Base-by-base conservation (phyloP, 2,797 vertebrate species). In the Ambastaia sidthimunki region DNA sequence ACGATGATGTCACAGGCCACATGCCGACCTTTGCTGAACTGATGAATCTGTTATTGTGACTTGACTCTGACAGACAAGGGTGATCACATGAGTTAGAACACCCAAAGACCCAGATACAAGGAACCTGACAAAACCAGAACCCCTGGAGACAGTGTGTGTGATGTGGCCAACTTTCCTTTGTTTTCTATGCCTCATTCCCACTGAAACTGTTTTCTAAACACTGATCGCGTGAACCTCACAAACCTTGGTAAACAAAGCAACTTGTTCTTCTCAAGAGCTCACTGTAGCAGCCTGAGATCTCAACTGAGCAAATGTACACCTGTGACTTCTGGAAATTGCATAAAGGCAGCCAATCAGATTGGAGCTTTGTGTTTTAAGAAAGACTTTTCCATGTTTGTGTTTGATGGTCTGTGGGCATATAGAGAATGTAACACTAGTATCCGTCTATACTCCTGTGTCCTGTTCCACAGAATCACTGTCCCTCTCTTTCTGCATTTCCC, bases 1-100 rank as follows among this genome's bases (percentile, higher is more conserved):
- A 12, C 41, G 28, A 71, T 85, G 80, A 85, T 77, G 75, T 80
- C 78, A 82, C 50, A 57, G 44, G 74, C 63, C 48, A 2, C 71
- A 48, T 15, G 66, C 76, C 37, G 19, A 75, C 76, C 1, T 65
- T 75, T 75, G 76, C 59, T 1, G 37, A 25, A 28, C 44, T 48
- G 11, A 28, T 73, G 28, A 41, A 66, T 67, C 37, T 28, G 52
- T 50, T 25, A 19, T 60, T 81, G 47, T 76, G 48, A 16, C 63
- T 76, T 7, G 48, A 34, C 62, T 54, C 28, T 54, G 62, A 55
- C 19, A 50, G 54, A 37, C 37, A 15, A 18, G 28, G 37, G 54
- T 72, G 71, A 81, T 72, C 82, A 78, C 54, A 80, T 59, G n/a
- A 54, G 55, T 71, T 52, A 79, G 71, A 59, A 60, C 57, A 68